Evolutionary conservation across 2,113 vertebrate genomes (phyloP).

Genomic region (Neotoma lepida): DNA sequence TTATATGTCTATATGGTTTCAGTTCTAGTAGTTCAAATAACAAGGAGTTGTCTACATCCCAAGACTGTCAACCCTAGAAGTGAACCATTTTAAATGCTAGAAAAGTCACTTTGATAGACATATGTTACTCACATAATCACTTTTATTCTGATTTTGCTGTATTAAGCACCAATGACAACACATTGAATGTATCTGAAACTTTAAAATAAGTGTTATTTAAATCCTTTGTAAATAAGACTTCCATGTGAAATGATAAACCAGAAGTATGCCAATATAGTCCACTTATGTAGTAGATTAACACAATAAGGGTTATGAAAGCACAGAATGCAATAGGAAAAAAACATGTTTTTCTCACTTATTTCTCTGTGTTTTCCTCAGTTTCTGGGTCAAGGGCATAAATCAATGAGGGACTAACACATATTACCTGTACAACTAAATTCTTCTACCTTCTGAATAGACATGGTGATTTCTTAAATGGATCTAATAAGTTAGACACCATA

Average conservation of each 20-base stretch:
- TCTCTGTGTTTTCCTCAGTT: background rate
- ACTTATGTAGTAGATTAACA: background rate
- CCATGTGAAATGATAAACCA: background rate
- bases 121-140: background rate
- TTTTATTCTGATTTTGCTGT: background rate
- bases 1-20: background rate
- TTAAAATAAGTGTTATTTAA: background rate
- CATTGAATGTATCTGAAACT: background rate
- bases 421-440: background rate
- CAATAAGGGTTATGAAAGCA: background rate
- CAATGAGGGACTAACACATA: background rate
- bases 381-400: background rate
- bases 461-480: background rate
- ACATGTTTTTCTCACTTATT: background rate
- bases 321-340: background rate
- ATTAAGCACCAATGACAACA: background rate
- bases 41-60: background rate
- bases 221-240: background rate
- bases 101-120: constrained; percentile 8
- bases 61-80: background rate
- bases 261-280: background rate
- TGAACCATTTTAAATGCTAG: background rate
- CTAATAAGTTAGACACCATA: background rate
- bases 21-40: background rate
- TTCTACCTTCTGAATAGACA: background rate